Percentiles rank a stretch among this genome's conserved stretches.
phyloP scores from a whole-genome alignment of 2,113 vertebrate species.

The Ptychochromis oligacanthus region DNA sequence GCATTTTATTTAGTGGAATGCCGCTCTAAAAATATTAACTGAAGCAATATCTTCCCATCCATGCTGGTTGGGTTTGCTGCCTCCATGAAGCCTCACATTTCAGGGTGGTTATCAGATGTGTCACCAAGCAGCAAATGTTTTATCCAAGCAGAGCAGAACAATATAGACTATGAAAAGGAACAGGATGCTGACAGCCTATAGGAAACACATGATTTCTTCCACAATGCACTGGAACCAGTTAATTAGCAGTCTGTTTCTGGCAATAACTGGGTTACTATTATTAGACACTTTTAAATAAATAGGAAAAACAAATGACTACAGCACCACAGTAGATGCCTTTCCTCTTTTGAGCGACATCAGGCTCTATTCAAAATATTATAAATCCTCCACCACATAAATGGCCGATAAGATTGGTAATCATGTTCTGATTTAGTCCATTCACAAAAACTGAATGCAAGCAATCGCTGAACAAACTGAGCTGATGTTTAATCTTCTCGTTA shows the following conservation, averaged over 20 bases:
- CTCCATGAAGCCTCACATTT: not conserved
- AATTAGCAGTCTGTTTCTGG: slow-evolving; percentile 32
- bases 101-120: slow-evolving; percentile 35
- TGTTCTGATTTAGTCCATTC: not conserved
- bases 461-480: not conserved
- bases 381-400: not conserved
- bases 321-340: not conserved
- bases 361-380: not conserved
- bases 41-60: not conserved
- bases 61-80: not conserved
- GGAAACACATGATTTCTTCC: slow-evolving; percentile 49
- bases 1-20: not conserved
- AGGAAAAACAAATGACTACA: not conserved
- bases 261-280: slow-evolving; percentile 31
- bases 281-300: slow-evolving; percentile 13
- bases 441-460: not conserved
- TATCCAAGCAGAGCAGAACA: slow-evolving; percentile 32
- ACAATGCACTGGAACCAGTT: slow-evolving; percentile 4
- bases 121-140: slow-evolving; percentile 40
- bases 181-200: slow-evolving; percentile 52
- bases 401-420: not conserved
- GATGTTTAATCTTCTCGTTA: not conserved
- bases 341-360: not conserved
- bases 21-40: not conserved
- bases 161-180: slow-evolving; percentile 20